A percentile compares a stretch with the other conserved stretches of the same genome.
These are phyloP conservation scores for Macrophya alboannulata DNA, from an alignment of 2,888 invertebrate genomes.

Conservation along the genomic window DNA sequence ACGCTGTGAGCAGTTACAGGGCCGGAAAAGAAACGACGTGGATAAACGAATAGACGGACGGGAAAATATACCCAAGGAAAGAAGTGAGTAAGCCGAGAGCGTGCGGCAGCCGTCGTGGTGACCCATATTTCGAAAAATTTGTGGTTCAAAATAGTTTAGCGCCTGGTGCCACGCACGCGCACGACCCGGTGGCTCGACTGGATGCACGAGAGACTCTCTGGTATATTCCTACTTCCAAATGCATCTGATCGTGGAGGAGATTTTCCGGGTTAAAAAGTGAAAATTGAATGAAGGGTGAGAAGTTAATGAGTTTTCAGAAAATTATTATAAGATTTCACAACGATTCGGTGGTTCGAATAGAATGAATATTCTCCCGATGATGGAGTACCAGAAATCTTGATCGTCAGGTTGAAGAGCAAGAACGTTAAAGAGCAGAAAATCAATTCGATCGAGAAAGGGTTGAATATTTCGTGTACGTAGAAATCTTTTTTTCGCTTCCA, in stretches of 20 bases:
- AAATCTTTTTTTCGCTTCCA: constrained; percentile 34
- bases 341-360: neutral
- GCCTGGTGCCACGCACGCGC: constrained; percentile 40
- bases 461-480: constrained; percentile 13
- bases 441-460: neutral
- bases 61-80: constrained; percentile 15
- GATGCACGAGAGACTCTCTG: constrained; percentile 18
- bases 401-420: neutral
- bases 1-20: neutral
- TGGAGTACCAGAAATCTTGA: neutral
- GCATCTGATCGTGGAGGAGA: neutral
- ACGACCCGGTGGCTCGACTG: neutral
- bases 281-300: neutral
- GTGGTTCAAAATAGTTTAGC: constrained; percentile 74
- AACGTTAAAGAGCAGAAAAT: neutral
- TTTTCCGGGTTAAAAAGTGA: neutral
- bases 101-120: constrained; percentile 61
- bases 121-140: constrained; percentile 78
- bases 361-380: neutral
- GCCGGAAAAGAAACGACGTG: neutral
- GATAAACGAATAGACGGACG: neutral
- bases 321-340: neutral
- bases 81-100: constrained; percentile 47
- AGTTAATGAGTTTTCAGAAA: neutral
- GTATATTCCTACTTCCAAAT: constrained; percentile 4